Evolutionary conservation across 2,113 vertebrate genomes (phyloP).

Genomic region (Ahaetulla prasina): DNA sequence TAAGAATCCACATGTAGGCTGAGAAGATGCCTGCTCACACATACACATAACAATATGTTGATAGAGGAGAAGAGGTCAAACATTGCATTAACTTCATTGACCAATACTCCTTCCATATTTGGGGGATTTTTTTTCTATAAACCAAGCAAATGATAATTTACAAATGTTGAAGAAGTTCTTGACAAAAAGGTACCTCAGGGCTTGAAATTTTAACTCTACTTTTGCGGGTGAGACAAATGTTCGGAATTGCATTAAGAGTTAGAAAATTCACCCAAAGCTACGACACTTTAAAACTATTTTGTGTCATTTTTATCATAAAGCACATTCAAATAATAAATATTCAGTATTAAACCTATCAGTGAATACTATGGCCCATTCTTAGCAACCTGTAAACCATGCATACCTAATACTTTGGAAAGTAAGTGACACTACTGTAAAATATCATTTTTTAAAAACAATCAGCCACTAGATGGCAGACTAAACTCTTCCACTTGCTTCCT

Average conservation of each 20-base stretch:
- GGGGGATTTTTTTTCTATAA: neutral
- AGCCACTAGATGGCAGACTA: conserved; percentile 62
- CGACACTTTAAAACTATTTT: neutral
- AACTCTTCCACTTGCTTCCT: conserved; percentile 27
- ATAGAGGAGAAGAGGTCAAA: conserved; percentile 31
- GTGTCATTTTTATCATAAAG: neutral
- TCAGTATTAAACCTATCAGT: neutral
- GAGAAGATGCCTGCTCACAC: conserved; percentile 93
- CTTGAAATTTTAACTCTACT: neutral
- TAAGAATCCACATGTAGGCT: conserved; percentile 93
- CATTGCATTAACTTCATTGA: neutral
- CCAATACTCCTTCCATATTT: neutral
- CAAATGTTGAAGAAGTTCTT: neutral
- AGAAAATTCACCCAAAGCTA: neutral
- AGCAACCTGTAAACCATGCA: neutral
- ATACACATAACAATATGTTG: conserved; percentile 59
- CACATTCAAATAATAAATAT: neutral
- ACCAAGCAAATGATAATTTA: neutral
- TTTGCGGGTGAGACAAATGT: neutral
- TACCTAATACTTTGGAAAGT: neutral
- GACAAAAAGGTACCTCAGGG: neutral
- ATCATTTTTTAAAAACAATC: conserved; percentile 9
- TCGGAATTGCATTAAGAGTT: neutral
- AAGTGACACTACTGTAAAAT: neutral
- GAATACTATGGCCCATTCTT: neutral